Percentiles rank a stretch among this genome's conserved stretches.
These are phyloP conservation scores for Ferrisia virgata DNA, from an alignment of 2,888 invertebrate genomes.

Conservation along the genomic window DNA sequence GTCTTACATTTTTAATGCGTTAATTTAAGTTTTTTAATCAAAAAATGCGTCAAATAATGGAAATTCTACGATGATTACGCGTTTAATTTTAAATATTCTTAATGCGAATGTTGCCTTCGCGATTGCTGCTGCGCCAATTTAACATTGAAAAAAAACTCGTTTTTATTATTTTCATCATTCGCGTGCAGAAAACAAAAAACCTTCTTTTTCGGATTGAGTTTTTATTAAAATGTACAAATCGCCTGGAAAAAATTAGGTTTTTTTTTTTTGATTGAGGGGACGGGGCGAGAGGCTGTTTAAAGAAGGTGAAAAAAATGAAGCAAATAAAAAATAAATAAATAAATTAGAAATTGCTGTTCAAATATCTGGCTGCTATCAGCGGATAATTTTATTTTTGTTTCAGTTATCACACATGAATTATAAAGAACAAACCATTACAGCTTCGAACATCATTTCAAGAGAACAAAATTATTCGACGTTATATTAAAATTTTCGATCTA, in stretches of 20 bases:
- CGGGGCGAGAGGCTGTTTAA: too few relatives aligned
- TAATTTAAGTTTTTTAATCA: constrained; percentile 20
- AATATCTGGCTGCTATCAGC: too few relatives aligned
- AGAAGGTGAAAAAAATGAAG: too few relatives aligned
- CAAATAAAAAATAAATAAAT: too few relatives aligned
- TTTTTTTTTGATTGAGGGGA: too few relatives aligned
- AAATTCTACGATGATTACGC: background rate
- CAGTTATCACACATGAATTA: too few relatives aligned
- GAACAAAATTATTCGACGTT: background rate
- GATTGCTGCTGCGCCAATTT: background rate
- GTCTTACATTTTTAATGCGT: constrained; percentile 16
- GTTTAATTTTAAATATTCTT: background rate
- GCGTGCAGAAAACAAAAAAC: background rate
- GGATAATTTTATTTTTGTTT: too few relatives aligned
- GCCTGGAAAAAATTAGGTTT: too few relatives aligned
- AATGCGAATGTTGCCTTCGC: background rate
- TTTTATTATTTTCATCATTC: background rate
- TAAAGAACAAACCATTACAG: too few relatives aligned
- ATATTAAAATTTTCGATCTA: background rate
- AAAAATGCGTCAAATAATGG: constrained; percentile 12
- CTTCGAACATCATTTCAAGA: too few relatives aligned
- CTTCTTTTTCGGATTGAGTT: background rate
- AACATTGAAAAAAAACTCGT: background rate
- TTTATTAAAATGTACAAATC: background rate
- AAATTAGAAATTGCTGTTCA: too few relatives aligned